phyloP scores from a whole-genome alignment of 2,113 vertebrate genomes.

The Xenus cinereus region DNA sequence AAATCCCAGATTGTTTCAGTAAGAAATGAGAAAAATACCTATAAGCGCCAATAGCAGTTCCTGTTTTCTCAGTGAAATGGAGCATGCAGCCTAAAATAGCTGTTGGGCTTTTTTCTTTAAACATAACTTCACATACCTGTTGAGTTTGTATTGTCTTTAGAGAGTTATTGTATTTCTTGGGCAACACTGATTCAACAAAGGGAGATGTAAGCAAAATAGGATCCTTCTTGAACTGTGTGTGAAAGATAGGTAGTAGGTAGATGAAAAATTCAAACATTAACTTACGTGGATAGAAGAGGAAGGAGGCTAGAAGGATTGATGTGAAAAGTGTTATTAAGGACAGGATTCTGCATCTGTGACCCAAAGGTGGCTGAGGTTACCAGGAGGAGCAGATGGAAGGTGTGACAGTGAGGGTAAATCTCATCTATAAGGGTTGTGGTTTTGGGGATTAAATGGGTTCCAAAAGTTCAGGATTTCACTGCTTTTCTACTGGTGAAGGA shows the following conservation, averaged over 20 bases:
- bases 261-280: background rate
- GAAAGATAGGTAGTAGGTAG: background rate
- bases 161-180: background rate
- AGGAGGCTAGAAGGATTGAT: background rate
- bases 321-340: background rate
- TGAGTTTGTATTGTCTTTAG: background rate
- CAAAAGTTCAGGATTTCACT: background rate
- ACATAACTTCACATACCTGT: background rate
- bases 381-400: background rate
- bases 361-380: background rate
- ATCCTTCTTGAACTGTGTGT: background rate
- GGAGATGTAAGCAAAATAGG: background rate
- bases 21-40: background rate
- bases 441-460: background rate
- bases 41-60: background rate
- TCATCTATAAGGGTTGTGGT: background rate
- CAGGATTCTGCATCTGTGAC: background rate
- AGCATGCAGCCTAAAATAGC: background rate
- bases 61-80: background rate
- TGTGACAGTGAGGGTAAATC: background rate
- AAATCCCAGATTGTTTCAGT: background rate
- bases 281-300: background rate
- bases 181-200: background rate
- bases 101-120: constrained; percentile 5
- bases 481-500: background rate